Conservation (phyloP, 2,888 invertebrate species). For the Pandemis cinnamomeana region DNA sequence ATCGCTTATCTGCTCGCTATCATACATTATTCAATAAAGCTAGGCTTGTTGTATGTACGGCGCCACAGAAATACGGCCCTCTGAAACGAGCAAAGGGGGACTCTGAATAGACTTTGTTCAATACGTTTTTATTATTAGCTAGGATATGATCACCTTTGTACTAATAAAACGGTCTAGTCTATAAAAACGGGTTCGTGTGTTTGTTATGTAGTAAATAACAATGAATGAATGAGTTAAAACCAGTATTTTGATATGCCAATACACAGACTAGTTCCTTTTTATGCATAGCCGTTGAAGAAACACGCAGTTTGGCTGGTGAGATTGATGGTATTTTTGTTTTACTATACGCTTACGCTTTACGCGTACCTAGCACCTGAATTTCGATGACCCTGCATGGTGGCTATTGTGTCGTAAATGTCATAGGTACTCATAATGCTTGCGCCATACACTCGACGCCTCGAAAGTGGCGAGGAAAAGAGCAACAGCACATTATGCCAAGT, state of each 20-base stretch:
- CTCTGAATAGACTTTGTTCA: neutral
- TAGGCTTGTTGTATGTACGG: constrained; percentile 13
- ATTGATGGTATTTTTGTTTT: too few species aligned
- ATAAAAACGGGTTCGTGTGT: neutral
- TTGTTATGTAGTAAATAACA: neutral
- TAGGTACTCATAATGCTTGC: too few species aligned
- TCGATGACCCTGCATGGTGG: too few species aligned
- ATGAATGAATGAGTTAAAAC: neutral
- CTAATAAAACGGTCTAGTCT: neutral
- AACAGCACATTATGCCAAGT: too few species aligned
- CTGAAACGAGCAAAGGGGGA: constrained; percentile 7
- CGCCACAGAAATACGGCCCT: constrained; percentile 8
- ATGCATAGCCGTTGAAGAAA: too few species aligned
- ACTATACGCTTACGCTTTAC: too few species aligned
- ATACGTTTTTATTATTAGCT: neutral
- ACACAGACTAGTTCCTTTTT: neutral
- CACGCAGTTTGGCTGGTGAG: too few species aligned
- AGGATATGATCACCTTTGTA: neutral
- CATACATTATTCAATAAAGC: constrained; percentile 35
- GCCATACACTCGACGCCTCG: too few species aligned
- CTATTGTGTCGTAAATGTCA: too few species aligned
- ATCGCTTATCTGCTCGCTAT: constrained; percentile 35
- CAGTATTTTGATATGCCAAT: neutral
- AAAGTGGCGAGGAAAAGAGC: too few species aligned
- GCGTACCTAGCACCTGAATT: too few species aligned